phyloP scores from a whole-genome alignment of 2,888 invertebrate genomes.

The Anodontia alba region DNA sequence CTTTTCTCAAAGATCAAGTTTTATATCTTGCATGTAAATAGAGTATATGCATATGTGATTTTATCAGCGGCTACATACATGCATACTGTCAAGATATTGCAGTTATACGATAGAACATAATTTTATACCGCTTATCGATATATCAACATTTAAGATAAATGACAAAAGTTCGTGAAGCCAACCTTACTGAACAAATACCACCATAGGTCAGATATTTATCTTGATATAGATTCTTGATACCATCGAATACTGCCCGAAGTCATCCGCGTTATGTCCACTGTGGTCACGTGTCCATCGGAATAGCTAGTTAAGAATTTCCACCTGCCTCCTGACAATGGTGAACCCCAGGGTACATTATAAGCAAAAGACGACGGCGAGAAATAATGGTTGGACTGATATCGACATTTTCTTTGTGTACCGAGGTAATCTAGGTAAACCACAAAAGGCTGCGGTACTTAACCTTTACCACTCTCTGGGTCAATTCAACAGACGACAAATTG shows the following conservation, averaged over 20 bases:
- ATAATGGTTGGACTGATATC: neutral
- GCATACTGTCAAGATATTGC: conserved; percentile 1
- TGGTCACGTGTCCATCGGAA: neutral
- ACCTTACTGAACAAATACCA: neutral
- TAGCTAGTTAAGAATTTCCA: neutral
- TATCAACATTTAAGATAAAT: conserved; percentile 14
- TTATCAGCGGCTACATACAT: neutral
- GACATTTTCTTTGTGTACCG: too few species aligned
- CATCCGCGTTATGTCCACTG: neutral
- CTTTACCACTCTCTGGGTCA: too few species aligned
- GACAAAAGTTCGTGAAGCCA: conserved; percentile 10
- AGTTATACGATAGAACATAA: conserved; percentile 1
- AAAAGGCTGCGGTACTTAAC: too few species aligned
- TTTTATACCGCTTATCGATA: conserved; percentile 16
- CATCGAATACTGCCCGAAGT: conserved; percentile 14
- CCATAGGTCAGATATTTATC: neutral
- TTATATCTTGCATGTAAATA: neutral
- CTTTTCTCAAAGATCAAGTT: too few species aligned
- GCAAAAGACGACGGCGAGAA: neutral
- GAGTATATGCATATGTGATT: neutral
- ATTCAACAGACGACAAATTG: too few species aligned
- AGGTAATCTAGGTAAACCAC: too few species aligned
- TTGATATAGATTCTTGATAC: conserved; percentile 13
- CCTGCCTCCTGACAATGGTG: conserved; percentile 2
- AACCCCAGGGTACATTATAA: conserved; percentile 1